Evolutionary conservation across 2,113 vertebrate genomes (phyloP).

Genomic region (Upupa epops): DNA sequence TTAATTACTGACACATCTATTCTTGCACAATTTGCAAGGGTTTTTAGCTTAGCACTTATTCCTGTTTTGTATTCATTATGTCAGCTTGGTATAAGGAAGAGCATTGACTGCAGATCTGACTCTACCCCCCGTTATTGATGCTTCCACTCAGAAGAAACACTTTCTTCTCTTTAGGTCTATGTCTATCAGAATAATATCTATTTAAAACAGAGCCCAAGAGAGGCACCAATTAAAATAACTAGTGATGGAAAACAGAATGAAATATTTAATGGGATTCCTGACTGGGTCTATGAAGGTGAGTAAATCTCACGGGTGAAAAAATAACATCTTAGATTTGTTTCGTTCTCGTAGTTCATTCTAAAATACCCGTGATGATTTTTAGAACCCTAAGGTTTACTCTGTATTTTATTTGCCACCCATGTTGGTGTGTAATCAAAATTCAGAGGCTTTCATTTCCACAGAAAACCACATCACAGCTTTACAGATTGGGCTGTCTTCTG

Average conservation of each 20-base stretch:
- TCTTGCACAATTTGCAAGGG: background rate
- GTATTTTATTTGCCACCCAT: background rate
- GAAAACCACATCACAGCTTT: background rate
- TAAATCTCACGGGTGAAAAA: background rate
- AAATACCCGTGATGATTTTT: background rate
- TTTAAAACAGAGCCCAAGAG: conserved; percentile 77
- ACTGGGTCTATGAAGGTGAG: conserved; percentile 97
- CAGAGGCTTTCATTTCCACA: background rate
- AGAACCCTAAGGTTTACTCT: background rate
- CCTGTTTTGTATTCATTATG: background rate
- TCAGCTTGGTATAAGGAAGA: background rate
- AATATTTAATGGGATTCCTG: conserved; percentile 93
- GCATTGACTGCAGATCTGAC: background rate
- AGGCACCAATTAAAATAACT: conserved; percentile 82
- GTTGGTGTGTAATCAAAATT: background rate
- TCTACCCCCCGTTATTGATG: background rate
- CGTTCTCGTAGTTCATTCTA: background rate
- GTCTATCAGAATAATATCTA: conserved; percentile 90
- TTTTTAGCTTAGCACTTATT: background rate
- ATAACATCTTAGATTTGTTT: background rate
- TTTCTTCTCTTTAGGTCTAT: conserved; percentile 78
- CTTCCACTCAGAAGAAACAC: background rate
- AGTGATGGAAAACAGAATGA: conserved; percentile 85
- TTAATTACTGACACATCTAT: background rate
- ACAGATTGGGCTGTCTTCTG: background rate